Evolutionary conservation across 2,113 vertebrate species (phyloP).

Genomic region (Odocoileus hemionus): DNA sequence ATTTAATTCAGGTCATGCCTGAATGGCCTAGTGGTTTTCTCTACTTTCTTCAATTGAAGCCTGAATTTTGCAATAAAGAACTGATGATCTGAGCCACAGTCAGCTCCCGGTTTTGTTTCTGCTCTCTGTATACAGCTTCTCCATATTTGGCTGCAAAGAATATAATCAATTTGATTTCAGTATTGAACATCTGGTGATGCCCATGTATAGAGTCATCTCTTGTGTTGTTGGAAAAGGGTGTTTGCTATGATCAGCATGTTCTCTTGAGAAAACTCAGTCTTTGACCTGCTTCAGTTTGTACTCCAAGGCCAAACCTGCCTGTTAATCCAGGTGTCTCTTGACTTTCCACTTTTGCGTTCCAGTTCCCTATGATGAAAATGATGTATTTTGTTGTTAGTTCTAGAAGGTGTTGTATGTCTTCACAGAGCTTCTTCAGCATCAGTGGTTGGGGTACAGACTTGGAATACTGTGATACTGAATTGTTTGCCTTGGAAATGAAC

Average conservation of each 20-base stretch:
- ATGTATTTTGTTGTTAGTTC: neutral
- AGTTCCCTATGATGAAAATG: neutral
- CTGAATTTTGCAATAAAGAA: neutral
- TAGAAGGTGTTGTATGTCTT: neutral
- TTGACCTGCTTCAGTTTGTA: neutral
- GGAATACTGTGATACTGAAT: neutral
- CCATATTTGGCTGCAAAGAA: neutral
- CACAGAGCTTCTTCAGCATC: neutral
- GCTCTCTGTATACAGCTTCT: neutral
- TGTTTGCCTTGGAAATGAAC: neutral
- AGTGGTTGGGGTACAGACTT: neutral
- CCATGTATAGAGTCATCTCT: neutral
- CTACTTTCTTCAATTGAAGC: neutral
- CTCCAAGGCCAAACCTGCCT: neutral
- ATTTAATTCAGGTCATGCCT: neutral
- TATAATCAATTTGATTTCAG: neutral
- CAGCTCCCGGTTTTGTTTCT: neutral
- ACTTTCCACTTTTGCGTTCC: neutral
- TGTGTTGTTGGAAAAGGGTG: neutral
- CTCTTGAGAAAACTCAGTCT: neutral
- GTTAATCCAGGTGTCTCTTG: neutral
- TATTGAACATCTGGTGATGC: neutral
- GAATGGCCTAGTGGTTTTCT: neutral
- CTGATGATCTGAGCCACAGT: neutral
- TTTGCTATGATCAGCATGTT: neutral